phyloP scores from a whole-genome alignment of 2,888 invertebrate species.

The Anthrax anthrax region DNA sequence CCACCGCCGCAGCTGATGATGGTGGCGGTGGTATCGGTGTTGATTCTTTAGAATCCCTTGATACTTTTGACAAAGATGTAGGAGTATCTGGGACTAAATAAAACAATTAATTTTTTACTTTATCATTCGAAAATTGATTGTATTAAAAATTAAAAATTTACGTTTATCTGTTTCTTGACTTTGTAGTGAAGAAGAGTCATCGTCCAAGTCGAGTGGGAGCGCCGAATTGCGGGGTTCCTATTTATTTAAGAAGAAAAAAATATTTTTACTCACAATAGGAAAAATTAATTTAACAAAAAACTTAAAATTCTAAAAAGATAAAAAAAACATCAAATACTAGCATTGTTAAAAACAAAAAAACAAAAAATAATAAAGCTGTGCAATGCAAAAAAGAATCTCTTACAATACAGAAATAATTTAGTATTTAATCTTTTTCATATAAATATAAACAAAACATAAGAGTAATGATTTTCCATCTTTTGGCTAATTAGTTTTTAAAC shows the following conservation, averaged over 20 bases:
- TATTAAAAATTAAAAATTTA: conserved; percentile 15
- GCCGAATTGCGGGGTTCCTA: conserved; percentile 83
- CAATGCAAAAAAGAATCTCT: too few species aligned
- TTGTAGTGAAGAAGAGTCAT: conserved; percentile 74
- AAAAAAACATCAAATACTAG: too few species aligned
- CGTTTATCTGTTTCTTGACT: conserved; percentile 72
- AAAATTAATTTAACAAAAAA: too few species aligned
- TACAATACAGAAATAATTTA: too few species aligned
- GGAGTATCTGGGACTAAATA: conserved; percentile 33
- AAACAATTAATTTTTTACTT: neutral
- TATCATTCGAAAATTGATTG: neutral
- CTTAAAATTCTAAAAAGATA: too few species aligned
- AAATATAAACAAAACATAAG: too few species aligned
- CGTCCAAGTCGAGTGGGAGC: conserved; percentile 81
- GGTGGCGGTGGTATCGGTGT: conserved; percentile 22
- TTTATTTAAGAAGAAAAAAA: conserved; percentile 22
- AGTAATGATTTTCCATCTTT: too few species aligned
- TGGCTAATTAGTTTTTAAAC: too few species aligned
- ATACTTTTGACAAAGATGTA: conserved; percentile 27
- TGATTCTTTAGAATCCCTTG: conserved; percentile 32
- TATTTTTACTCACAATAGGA: neutral
- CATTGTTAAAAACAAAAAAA: neutral
- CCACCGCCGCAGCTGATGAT: conserved; percentile 12
- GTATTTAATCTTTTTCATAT: too few species aligned
- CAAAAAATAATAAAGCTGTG: neutral